phyloP scores from a whole-genome alignment of 2,797 vertebrate species.

The Poecilia wingei region DNA sequence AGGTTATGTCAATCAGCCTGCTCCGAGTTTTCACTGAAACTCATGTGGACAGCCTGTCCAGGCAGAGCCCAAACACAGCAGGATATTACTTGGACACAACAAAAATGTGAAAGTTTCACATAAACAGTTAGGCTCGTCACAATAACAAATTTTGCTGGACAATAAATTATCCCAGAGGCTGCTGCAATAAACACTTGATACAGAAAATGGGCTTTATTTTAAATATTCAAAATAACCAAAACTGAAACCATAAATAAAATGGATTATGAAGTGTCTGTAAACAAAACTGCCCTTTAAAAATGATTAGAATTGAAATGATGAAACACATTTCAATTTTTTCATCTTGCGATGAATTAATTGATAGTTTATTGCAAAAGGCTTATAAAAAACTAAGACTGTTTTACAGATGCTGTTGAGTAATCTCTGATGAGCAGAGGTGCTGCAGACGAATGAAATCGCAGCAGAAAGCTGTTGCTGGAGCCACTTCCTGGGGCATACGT shows the following conservation, averaged over 20 bases:
- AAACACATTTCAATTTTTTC: no score
- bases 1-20: constrained; percentile 17
- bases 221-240: no score
- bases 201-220: no score
- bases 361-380: no score
- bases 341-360: no score
- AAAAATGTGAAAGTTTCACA: background rate
- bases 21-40: constrained; percentile 20
- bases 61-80: background rate
- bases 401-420: background rate
- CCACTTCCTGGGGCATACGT: constrained; percentile 2
- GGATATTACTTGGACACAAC: constrained; percentile 9
- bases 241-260: no score
- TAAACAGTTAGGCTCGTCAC: background rate
- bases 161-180: no score
- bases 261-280: no score
- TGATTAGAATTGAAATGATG: no score
- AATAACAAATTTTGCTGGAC: no score
- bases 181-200: no score
- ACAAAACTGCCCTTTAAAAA: no score
- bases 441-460: constrained; percentile 9
- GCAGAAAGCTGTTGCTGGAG: background rate
- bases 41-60: constrained; percentile 1
- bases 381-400: background rate
- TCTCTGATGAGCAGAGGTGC: background rate